Conservation (phyloP, 2,113 vertebrate species). For the Lipotes vexillifer region DNA sequence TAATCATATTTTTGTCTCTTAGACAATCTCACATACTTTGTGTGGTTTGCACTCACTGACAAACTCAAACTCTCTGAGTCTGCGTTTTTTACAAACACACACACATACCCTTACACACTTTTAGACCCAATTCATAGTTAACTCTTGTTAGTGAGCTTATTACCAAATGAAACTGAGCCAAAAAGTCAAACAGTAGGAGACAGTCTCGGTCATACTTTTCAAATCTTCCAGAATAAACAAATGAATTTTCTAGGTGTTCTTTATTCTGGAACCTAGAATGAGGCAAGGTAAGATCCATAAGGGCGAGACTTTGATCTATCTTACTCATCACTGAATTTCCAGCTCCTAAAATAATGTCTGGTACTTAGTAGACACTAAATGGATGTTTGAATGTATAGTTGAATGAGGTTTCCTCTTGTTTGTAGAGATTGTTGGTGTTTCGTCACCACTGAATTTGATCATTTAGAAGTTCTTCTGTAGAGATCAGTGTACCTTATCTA, state of each 20-base stretch:
- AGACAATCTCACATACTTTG: neutral
- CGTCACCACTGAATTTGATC: neutral
- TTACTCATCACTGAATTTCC: neutral
- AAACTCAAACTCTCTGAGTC: neutral
- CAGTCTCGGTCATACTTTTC: neutral
- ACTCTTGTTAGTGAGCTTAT: neutral
- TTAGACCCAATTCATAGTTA: neutral
- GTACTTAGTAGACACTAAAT: neutral
- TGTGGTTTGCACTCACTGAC: neutral
- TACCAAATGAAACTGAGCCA: neutral
- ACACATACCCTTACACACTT: neutral
- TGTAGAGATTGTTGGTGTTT: neutral
- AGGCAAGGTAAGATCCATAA: neutral
- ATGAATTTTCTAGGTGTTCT: neutral
- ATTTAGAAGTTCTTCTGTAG: neutral
- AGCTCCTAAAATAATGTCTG: neutral
- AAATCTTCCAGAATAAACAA: neutral
- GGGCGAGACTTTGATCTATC: neutral
- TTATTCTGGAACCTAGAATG: neutral
- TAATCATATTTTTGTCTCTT: neutral
- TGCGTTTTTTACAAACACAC: neutral
- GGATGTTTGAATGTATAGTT: neutral
- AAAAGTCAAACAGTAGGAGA: neutral
- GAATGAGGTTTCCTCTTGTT: neutral
- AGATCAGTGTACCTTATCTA: neutral